Evolutionary conservation across 2,797 vertebrate genomes (phyloP), one percentile per base, ranked within the genome.

Genomic region (Leuciscus waleckii): DNA sequence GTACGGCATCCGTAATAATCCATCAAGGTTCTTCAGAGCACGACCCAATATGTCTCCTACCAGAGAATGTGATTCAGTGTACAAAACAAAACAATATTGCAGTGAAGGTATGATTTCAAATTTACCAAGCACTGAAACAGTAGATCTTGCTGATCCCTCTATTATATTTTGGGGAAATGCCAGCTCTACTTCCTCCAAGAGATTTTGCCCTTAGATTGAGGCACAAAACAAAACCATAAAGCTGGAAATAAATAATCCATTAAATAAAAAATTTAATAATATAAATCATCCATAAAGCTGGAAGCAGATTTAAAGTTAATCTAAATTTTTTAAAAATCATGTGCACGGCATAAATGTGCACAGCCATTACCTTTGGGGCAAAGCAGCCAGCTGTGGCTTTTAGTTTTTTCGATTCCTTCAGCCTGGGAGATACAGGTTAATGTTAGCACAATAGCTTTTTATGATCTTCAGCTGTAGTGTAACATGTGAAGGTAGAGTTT

Each of bases 1-100:
- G 0, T 94, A 94, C 0, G 96, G 96, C 95, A 97, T 95, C 88
- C 23, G 81, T 74, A 97, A 91, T n/a, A 96, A 91, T n/a, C 93
- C 91, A 0, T 95, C 91, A 84, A 96, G 26, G 19, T 97, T 96
- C 80, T 94, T 91, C 89, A 95, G 89, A 37, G 94, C 93, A 8
- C 92, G 91, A 41, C 96, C 95, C 92, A 97, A 89, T 67, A 97
- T 91, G 85, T 97, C 95, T 0, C 96, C 96, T 97, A 90, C 1
- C 56, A 79, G 37, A 37, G 37, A 37, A 37, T 7, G 37, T 37
- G 37, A 37, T 37, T 37, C 6, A 37, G 37, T 37, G 37, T 43
- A 11, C 2, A 56, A 56, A 49, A 35, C 51, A 0, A 35, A 49
- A 35, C 5, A 26, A 26, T 75, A 49, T 21, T 26, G 23, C 13